Percentiles rank a stretch among this genome's conserved stretches.
These are phyloP conservation scores for Clusia tigrina DNA, from an alignment of 2,888 invertebrate species.

Conservation along the genomic window DNA sequence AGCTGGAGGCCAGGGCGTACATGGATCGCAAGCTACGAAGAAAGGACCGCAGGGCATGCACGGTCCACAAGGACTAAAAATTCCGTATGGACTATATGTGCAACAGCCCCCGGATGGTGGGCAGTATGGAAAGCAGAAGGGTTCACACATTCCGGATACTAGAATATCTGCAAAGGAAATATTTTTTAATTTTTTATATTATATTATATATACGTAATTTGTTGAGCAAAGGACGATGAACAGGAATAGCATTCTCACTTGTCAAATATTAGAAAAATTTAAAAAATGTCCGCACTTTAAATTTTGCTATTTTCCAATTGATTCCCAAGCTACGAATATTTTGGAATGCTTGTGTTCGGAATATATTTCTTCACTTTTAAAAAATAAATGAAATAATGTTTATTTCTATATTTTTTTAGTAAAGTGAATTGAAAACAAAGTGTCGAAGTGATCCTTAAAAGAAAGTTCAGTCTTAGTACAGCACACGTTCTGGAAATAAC, in stretches of 20 bases:
- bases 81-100: too few species aligned
- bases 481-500: too few species aligned
- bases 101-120: too few species aligned
- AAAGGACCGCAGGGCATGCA: conserved; percentile 58
- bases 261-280: conserved; percentile 35
- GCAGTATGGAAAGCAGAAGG: conserved; percentile 36
- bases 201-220: background rate
- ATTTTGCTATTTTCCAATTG: too few species aligned
- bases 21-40: conserved; percentile 50
- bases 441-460: too few species aligned
- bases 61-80: conserved; percentile 42
- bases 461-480: too few species aligned
- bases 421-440: background rate
- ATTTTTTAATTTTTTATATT: background rate
- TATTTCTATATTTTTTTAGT: background rate
- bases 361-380: too few species aligned
- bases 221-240: too few species aligned
- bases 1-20: conserved; percentile 44
- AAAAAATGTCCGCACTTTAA: too few species aligned
- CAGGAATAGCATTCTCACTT: conserved; percentile 26
- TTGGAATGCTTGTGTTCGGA: conserved; percentile 28
- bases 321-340: conserved; percentile 36
- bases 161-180: conserved; percentile 32
- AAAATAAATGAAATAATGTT: too few species aligned
- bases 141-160: conserved; percentile 50